These are phyloP conservation scores for Falco columbarius DNA, from an alignment of 2,797 vertebrate genomes.

Conservation along the genomic window DNA sequence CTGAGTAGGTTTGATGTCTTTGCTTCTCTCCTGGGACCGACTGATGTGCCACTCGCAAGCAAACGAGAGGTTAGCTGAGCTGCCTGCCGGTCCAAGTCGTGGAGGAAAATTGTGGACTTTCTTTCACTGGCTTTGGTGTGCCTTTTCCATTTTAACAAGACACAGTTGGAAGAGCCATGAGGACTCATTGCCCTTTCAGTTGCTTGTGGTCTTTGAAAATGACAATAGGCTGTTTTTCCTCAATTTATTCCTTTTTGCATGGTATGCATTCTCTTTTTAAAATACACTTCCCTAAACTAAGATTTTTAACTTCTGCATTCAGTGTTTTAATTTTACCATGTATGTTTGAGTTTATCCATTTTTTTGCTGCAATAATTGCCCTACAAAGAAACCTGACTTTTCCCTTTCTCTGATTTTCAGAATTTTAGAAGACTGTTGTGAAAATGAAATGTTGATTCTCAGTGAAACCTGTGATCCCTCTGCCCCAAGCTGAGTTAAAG, in stretches of 20 bases:
- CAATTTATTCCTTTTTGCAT: background rate
- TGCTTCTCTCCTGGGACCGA: background rate
- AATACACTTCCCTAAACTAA: background rate
- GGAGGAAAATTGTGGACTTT: background rate
- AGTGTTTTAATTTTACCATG: background rate
- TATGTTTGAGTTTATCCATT: background rate
- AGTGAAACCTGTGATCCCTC: background rate
- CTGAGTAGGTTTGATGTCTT: background rate
- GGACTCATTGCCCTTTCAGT: background rate
- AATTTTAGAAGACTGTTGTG: background rate
- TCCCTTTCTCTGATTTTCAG: background rate
- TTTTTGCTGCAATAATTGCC: background rate
- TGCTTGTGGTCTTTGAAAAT: constrained; percentile 17
- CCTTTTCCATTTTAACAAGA: background rate
- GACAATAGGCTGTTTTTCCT: background rate
- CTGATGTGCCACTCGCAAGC: rapidly evolving
- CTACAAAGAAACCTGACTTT: background rate
- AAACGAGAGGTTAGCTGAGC: background rate
- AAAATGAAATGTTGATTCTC: background rate
- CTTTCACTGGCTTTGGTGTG: background rate
- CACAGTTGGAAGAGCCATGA: background rate
- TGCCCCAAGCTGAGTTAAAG: constrained; percentile 22
- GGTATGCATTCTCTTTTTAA: background rate
- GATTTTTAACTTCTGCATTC: background rate
- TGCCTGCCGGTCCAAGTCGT: background rate